phyloP scores from a whole-genome alignment of 2,888 invertebrate genomes.

The Drosophila yooni region DNA sequence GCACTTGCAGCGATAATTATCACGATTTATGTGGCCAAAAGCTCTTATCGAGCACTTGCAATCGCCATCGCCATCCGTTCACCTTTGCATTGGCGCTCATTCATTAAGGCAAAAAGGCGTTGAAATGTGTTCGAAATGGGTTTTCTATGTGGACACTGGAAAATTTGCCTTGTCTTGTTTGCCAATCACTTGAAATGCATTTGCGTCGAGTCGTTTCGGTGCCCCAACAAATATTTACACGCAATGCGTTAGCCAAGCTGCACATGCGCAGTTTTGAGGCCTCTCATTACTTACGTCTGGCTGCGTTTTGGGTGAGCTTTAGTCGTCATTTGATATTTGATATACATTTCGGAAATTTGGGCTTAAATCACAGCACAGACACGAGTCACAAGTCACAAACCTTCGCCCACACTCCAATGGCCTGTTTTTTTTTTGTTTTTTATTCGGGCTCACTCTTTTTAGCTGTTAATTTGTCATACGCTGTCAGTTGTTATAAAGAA shows the following conservation, averaged over 20 bases:
- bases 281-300: constrained; percentile 65
- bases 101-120: constrained; percentile 64
- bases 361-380: constrained; percentile 39
- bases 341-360: constrained; percentile 45
- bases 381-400: constrained; percentile 54
- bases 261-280: constrained; percentile 49
- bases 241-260: constrained; percentile 57
- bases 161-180: constrained; percentile 53
- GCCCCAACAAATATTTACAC: constrained; percentile 53
- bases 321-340: constrained; percentile 53
- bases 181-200: constrained; percentile 78
- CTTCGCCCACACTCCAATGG: constrained; percentile 62
- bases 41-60: constrained; percentile 64
- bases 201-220: constrained; percentile 44
- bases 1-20: constrained; percentile 67
- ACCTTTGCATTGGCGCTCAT: constrained; percentile 8
- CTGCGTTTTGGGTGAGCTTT: constrained; percentile 64
- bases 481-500: constrained; percentile 74
- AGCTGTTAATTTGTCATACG: constrained; percentile 75
- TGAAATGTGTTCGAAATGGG: constrained; percentile 47
- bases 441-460: constrained; percentile 21
- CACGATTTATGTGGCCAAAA: constrained; percentile 70
- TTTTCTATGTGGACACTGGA: constrained; percentile 20
- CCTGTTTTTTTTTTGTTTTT: constrained; percentile 15
- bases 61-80: constrained; percentile 59